These are phyloP conservation scores for Caenorhabditis remanei DNA, from an alignment of 1,140 invertebrate species.

Conservation along the genomic window DNA sequence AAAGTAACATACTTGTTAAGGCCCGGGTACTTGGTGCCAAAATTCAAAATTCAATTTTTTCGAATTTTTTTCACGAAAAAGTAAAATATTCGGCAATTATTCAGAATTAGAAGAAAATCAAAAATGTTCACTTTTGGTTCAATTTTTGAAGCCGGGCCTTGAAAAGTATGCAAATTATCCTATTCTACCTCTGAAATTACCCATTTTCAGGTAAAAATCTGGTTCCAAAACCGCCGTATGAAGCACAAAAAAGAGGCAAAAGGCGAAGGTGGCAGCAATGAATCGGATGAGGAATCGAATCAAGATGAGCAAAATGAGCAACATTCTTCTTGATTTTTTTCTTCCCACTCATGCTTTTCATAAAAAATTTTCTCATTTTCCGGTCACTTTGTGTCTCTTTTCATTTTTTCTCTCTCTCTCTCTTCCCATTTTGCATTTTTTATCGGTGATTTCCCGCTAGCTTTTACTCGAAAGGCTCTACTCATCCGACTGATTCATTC, in stretches of 20 bases:
- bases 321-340: conserved; percentile 14
- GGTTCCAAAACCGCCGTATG: conserved; percentile 70
- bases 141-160: too few relatives aligned
- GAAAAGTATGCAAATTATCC: too few relatives aligned
- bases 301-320: conserved; percentile 59
- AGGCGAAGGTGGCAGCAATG: conserved; percentile 62
- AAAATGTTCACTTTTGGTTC: too few relatives aligned
- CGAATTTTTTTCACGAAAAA: too few relatives aligned
- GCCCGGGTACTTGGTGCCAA: too few relatives aligned
- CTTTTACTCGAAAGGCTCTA: too few relatives aligned
- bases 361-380: conserved; percentile 24
- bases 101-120: too few relatives aligned
- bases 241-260: conserved; percentile 68
- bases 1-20: too few relatives aligned
- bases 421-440: conserved; percentile 8
- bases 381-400: background rate
- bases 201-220: conserved; percentile 79
- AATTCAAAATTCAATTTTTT: too few relatives aligned
- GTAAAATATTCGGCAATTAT: too few relatives aligned
- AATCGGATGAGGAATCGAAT: conserved; percentile 63
- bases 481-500: too few relatives aligned
- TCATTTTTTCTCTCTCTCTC: background rate
- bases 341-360: conserved; percentile 19
- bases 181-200: background rate
- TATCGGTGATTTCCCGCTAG: background rate